These are phyloP conservation scores for Misgurnus mizolepis DNA, from an alignment of 2,113 vertebrate genomes.

Conservation along the genomic window DNA sequence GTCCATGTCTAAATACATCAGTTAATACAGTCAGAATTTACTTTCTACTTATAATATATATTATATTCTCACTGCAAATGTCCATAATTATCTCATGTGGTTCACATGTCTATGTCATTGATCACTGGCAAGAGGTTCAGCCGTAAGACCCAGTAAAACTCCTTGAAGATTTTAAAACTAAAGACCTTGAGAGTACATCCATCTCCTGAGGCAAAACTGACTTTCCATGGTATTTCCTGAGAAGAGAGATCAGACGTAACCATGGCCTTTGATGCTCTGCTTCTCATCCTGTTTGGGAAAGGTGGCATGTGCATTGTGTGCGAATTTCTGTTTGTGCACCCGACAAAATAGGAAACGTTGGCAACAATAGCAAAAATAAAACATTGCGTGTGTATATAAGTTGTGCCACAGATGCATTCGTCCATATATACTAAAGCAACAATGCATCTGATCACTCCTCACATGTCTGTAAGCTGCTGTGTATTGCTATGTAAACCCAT, in stretches of 20 bases:
- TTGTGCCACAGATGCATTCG: conserved; percentile 12
- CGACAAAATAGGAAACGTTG: conserved; percentile 1
- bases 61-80: too few relatives aligned
- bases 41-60: too few relatives aligned
- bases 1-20: too few relatives aligned
- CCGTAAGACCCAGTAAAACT: not conserved
- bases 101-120: too few relatives aligned
- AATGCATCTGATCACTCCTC: conserved; percentile 38
- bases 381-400: not conserved
- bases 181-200: not conserved
- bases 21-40: too few relatives aligned
- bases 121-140: not conserved
- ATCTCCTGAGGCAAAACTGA: not conserved
- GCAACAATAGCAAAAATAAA: too few relatives aligned
- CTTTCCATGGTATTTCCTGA: conserved; percentile 39
- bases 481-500: conserved; percentile 73
- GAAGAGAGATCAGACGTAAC: conserved; percentile 21
- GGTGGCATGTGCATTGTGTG: conserved; percentile 16
- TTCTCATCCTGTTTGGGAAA: conserved; percentile 41
- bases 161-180: not conserved
- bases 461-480: conserved; percentile 62
- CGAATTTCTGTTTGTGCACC: conserved; percentile 27
- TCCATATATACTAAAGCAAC: conserved; percentile 28
- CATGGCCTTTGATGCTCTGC: conserved; percentile 44
- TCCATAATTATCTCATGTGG: too few relatives aligned